These are phyloP conservation scores for Malurus elegans DNA, from an alignment of 2,113 vertebrate genomes.

Conservation along the genomic window DNA sequence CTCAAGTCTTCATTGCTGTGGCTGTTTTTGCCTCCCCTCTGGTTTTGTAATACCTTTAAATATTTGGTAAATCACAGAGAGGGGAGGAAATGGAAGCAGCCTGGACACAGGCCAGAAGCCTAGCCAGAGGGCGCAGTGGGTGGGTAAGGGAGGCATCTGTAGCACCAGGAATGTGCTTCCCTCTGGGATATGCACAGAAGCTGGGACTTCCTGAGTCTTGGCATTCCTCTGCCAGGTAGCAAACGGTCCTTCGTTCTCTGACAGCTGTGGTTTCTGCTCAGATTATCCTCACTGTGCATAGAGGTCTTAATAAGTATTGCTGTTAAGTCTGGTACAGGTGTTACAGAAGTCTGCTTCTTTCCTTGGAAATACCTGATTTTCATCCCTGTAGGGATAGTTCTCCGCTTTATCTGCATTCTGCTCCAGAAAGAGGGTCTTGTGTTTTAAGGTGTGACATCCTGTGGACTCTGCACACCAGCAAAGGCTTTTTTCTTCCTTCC, in stretches of 20 bases:
- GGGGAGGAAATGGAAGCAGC: background rate
- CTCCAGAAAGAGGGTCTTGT: background rate
- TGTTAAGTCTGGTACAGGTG: fast-evolving
- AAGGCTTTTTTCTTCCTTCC: background rate
- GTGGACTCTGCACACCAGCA: background rate
- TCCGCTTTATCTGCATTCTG: background rate
- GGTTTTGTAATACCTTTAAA: constrained; percentile 3
- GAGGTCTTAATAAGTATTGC: background rate
- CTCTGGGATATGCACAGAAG: background rate
- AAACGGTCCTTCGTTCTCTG: background rate
- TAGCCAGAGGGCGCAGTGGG: background rate
- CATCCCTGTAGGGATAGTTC: background rate
- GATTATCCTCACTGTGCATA: background rate
- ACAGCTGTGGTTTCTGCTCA: background rate
- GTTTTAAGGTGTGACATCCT: background rate
- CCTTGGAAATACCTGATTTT: background rate
- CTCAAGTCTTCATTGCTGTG: constrained; percentile 1
- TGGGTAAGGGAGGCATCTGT: background rate
- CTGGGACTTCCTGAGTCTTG: background rate
- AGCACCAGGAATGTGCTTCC: background rate
- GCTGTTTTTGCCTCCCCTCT: background rate
- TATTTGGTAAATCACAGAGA: background rate
- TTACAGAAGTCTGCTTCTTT: background rate
- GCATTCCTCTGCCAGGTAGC: background rate
- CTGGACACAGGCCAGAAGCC: background rate